Percentiles rank a stretch among this genome's conserved stretches.
phyloP scores from a whole-genome alignment of 2,113 vertebrate species.

The Hiodon tergisus region DNA sequence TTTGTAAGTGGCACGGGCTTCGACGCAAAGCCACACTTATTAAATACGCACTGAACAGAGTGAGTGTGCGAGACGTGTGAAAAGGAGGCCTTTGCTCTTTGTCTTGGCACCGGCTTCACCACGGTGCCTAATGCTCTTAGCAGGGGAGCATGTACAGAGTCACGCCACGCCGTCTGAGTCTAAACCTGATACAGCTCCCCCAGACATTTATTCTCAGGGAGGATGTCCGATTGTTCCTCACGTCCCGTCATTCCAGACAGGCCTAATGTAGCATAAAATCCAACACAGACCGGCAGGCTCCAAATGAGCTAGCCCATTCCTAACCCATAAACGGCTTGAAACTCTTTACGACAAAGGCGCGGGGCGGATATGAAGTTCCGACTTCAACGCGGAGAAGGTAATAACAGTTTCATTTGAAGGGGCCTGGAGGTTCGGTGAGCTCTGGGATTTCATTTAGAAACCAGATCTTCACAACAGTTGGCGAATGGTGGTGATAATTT shows the following conservation, averaged over 20 bases:
- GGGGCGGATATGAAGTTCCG: slow-evolving; percentile 13
- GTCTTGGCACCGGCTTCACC: not conserved
- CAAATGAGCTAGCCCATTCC: not conserved
- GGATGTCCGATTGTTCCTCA: slow-evolving; percentile 1
- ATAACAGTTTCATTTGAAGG: slow-evolving; percentile 15
- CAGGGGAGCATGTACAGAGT: not conserved
- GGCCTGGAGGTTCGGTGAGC: not conserved
- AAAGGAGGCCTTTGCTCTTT: not conserved
- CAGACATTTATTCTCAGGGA: not conserved
- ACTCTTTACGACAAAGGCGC: not conserved
- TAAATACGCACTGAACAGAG: not conserved
- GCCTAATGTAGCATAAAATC: slow-evolving; percentile 8
- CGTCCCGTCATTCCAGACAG: not conserved
- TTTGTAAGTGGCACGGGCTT: no score
- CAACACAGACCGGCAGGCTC: not conserved
- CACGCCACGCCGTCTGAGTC: not conserved
- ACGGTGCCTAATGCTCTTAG: not conserved
- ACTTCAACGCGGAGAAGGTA: slow-evolving; percentile 5
- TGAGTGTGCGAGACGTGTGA: not conserved
- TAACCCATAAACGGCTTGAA: slow-evolving; percentile 14
- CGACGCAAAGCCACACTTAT: not conserved
- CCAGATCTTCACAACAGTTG: slow-evolving; percentile 31
- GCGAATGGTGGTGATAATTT: slow-evolving; percentile 16
- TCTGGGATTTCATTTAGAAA: slow-evolving; percentile 21
- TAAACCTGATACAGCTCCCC: not conserved